Base-by-base conservation (phyloP, 1,140 invertebrate species). In the Amyelois transitella region DNA sequence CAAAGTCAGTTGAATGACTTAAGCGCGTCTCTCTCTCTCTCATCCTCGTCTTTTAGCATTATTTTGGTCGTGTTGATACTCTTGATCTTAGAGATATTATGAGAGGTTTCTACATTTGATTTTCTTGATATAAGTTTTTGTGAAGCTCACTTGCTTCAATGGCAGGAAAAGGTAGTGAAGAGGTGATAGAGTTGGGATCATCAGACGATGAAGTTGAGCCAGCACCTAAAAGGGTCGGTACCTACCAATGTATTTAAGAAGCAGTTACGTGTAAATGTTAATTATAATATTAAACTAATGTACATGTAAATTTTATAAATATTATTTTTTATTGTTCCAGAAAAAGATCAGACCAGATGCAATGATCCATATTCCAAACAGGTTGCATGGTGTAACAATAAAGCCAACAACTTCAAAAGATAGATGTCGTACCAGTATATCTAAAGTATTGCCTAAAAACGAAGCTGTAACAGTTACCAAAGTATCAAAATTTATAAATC, bases 101-200 rank as follows among this genome's bases (percentile, higher is more conserved):
- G n/a, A n/a, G n/a, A n/a, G n/a, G n/a, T n/a, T n/a, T n/a, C n/a
- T n/a, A n/a, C n/a, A n/a, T n/a, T n/a, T n/a, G n/a, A n/a, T n/a
- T n/a, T n/a, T n/a, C n/a, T n/a, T n/a, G n/a, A n/a, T n/a, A n/a
- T n/a, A n/a, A 14, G 32, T 38, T 38, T 38, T 38, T 14, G n/a
- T 38, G 17, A 38, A 6, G n/a, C 32, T 38, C 12, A 38, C 12
- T 14, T 3, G 8, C 4, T 14, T 1, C 1, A 14, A 5, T 38
- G 2, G 1, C 3, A 1, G 8, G 58, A 79, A 64, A 44, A 86
- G 73, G 74, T 60, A 70, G 58, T 57, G 66, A 77, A 54, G 84
- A 83, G 72, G 75, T 87, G 14, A 87, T 87, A 53, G 81, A 85
- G 67, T 69, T 87, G 54, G 81, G 67, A 18, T 87, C 84, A 61